Conservation (phyloP, 2,797 vertebrate genomes). For the Fistularia tabacaria region DNA sequence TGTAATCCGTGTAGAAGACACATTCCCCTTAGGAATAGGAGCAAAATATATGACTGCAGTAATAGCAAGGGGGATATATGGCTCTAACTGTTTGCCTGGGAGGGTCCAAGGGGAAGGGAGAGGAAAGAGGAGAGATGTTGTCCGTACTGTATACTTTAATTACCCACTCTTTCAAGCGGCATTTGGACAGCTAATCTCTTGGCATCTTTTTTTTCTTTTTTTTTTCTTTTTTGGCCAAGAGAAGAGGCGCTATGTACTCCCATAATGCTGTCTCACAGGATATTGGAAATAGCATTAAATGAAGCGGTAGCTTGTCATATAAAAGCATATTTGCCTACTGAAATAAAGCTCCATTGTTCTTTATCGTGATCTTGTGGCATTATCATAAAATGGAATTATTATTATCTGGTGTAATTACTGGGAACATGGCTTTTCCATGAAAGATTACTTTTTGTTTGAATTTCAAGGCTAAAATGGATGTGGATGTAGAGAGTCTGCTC, state of each 20-base stretch:
- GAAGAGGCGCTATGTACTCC: constrained; percentile 43
- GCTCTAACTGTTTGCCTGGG: constrained; percentile 25
- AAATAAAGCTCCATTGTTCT: too few species aligned
- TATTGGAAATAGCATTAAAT: constrained; percentile 17
- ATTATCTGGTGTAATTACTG: not conserved
- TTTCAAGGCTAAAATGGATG: too few species aligned
- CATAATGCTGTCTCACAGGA: constrained; percentile 30
- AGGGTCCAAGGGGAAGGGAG: constrained; percentile 31
- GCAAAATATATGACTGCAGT: constrained; percentile 7
- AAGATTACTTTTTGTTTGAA: too few species aligned
- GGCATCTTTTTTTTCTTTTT: constrained; percentile 38
- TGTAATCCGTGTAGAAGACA: constrained; percentile 10
- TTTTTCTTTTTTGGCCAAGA: constrained; percentile 28
- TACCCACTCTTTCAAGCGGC: constrained; percentile 58
- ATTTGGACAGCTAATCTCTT: constrained; percentile 64
- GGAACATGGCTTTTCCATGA: too few species aligned
- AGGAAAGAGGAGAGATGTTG: constrained; percentile 30
- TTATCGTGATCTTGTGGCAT: too few species aligned
- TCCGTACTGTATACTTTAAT: constrained; percentile 51
- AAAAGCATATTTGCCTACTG: not conserved
- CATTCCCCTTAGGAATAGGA: constrained; percentile 3
- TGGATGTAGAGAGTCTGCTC: too few species aligned
- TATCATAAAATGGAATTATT: not conserved
- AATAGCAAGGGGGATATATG: constrained; percentile 18
- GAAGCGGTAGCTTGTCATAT: constrained; percentile 2